Percentiles rank a stretch among this genome's conserved stretches.
These are phyloP conservation scores for Ricordea florida DNA, from an alignment of 92 coral and sea anemone genomes.

Conservation along the genomic window DNA sequence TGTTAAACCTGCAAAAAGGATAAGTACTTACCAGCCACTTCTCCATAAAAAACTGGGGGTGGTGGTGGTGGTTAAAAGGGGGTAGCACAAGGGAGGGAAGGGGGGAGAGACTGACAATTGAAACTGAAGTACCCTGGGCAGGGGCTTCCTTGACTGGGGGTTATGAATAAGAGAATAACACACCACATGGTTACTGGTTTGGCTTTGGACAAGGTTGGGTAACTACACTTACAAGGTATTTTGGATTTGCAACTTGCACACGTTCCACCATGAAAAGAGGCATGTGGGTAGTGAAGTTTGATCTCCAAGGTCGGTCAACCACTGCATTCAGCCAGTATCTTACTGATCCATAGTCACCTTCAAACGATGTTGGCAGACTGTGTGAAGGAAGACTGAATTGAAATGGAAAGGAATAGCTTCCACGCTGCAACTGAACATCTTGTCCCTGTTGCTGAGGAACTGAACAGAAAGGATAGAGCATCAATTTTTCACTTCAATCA, in stretches of 20 bases:
- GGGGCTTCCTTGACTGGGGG: too few relatives aligned
- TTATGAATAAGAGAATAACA: too few relatives aligned
- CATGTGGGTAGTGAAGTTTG: conserved; percentile 16
- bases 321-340: conserved; percentile 56
- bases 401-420: conserved; percentile 60
- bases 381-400: conserved; percentile 50
- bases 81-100: too few relatives aligned
- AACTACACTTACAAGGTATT: conserved; percentile 33
- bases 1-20: too few relatives aligned
- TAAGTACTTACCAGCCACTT: too few relatives aligned
- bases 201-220: too few relatives aligned
- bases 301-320: conserved; percentile 59
- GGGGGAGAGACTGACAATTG: too few relatives aligned
- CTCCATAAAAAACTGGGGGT: too few relatives aligned
- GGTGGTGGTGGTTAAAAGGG: too few relatives aligned
- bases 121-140: too few relatives aligned
- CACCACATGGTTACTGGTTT: not conserved
- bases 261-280: conserved; percentile 55
- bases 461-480: too few relatives aligned
- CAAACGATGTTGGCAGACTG: conserved; percentile 60
- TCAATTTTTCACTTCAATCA: too few relatives aligned
- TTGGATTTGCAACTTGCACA: conserved; percentile 37
- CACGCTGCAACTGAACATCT: conserved; percentile 19
- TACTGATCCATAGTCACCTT: conserved; percentile 52
- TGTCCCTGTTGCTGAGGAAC: conserved; percentile 20